Evolutionary conservation across 2,888 invertebrate species (phyloP), one percentile per base, ranked within the genome.

Genomic region (Reticulitermes lucifugus): DNA sequence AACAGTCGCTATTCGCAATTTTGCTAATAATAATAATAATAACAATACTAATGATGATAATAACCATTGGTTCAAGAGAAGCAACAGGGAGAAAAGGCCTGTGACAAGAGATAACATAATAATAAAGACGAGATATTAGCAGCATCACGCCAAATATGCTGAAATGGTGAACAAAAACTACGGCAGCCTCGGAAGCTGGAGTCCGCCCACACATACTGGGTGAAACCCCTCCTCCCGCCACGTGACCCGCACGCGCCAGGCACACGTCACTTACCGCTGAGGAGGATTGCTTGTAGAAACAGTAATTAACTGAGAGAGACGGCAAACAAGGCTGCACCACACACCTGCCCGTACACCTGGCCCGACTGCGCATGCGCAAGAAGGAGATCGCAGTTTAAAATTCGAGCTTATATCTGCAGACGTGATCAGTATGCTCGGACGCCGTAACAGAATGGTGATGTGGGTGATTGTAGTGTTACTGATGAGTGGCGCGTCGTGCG

Each of bases 271-370:
- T 22, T n/a, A 46, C 46, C 43, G n/a, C 79, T 79, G 60, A 60
- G 60, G 60, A 60, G n/a, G 46, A 9, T 12, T 55, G 79, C 55
- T 43, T 29, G 59, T 46, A 79, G 79, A 35, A 79, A 79, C 79
- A 79, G 55, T 79, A 79, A 79, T 79, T 79, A 79, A 29, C 46
- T 9, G 35, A 25, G n/a, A 73, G 73, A 73, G 35, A 71, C 43
- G 46, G 81, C 35, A 79, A 25, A 51, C 79, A 79, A 51, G 79
- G 51, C 83, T 51, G 55, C 55, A 29, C 46, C 22, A 65, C 71
- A 79, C 83, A 83, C 85, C 85, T 83, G 81, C 75, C 84, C 77
- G n/a, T 82, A 29, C 85, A 85, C 85, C 85, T 85, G 85, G 85
- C 85, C n/a, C 59, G 22, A 29, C 60, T 55, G 60, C 83, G 71